Conservation (phyloP, 2,113 vertebrate genomes). For the Herpetotheres cachinnans region DNA sequence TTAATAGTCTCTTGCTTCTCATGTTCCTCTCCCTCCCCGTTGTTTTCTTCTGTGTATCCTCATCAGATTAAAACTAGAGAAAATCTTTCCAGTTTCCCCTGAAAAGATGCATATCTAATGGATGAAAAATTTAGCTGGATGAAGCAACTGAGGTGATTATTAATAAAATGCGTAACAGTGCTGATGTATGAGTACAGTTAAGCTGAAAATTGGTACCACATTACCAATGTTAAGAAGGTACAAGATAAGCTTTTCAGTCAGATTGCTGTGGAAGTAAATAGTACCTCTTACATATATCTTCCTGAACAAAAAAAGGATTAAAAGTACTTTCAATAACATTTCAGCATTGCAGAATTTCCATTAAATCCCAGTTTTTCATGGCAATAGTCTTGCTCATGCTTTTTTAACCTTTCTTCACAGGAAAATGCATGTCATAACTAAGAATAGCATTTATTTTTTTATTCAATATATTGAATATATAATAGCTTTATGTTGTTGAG, state of each 20-base stretch:
- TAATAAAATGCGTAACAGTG: background rate
- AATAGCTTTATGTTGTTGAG: background rate
- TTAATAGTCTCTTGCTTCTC: background rate
- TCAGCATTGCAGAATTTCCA: background rate
- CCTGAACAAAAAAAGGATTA: background rate
- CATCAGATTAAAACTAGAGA: background rate
- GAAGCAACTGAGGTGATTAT: background rate
- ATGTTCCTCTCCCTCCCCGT: accelerated
- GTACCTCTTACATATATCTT: background rate
- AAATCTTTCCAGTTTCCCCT: background rate
- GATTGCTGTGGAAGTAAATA: background rate
- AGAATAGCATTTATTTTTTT: background rate
- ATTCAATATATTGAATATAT: background rate
- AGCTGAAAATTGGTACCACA: background rate
- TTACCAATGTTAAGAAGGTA: background rate
- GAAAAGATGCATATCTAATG: background rate
- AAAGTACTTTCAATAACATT: background rate
- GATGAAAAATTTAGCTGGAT: background rate
- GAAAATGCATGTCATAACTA: background rate
- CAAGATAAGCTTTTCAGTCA: background rate
- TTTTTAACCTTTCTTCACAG: background rate
- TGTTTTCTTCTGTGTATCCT: background rate
- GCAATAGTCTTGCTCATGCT: background rate
- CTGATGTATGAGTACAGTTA: background rate
- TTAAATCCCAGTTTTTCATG: background rate